These are phyloP conservation scores for Montipora sp. DNA, from an alignment of 64 coral and sea anemone species.

Conservation along the genomic window DNA sequence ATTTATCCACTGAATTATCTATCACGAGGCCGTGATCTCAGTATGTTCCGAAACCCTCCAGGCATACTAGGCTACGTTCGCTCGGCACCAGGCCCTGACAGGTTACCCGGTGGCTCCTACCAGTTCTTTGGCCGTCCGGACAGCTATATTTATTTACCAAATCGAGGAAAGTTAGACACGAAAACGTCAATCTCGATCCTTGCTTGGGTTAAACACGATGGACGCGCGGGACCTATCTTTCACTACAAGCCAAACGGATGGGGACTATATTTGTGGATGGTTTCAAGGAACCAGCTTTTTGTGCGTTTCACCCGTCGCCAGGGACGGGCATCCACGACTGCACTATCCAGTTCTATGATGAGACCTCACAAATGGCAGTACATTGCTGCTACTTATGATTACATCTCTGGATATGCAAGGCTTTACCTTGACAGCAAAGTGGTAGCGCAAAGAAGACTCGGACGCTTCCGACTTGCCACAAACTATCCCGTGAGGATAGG, in stretches of 20 bases:
- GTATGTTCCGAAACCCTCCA: constrained; percentile 60
- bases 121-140: constrained; percentile 68
- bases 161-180: constrained; percentile 58
- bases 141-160: constrained; percentile 81
- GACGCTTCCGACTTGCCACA: constrained; percentile 52
- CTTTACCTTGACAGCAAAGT: constrained; percentile 74
- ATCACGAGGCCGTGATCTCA: constrained; percentile 45
- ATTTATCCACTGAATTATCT: constrained; percentile 60
- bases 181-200: constrained; percentile 77
- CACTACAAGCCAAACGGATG: constrained; percentile 71
- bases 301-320: constrained; percentile 46
- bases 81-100: constrained; percentile 72
- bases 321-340: constrained; percentile 16
- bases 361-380: constrained; percentile 78
- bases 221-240: constrained; percentile 72
- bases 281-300: constrained; percentile 44
- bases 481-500: constrained; percentile 73
- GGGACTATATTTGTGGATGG: constrained; percentile 83
- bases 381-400: constrained; percentile 72
- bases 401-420: constrained; percentile 55
- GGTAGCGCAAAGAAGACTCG: constrained; percentile 69
- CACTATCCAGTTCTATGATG: constrained; percentile 38
- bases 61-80: constrained; percentile 59
- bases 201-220: constrained; percentile 72
- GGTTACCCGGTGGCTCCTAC: constrained; percentile 69